Evolutionary conservation across 2,797 vertebrate genomes (phyloP).

Genomic region (Malacoraja senta): DNA sequence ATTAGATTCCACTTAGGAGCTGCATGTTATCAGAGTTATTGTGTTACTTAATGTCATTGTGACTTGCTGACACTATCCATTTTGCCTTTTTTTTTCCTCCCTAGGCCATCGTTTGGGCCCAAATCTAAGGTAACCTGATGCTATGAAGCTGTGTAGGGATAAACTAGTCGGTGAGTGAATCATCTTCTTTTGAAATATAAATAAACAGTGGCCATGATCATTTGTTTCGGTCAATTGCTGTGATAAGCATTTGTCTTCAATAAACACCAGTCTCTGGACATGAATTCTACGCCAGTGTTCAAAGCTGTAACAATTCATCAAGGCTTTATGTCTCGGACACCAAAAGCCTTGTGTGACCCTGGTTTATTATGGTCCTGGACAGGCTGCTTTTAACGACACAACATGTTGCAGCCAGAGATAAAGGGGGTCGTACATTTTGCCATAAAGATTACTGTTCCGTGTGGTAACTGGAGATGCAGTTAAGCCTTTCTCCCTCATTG

Average conservation of each 20-base stretch:
- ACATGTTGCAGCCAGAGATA: conserved; percentile 36
- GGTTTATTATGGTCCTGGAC: conserved; percentile 12
- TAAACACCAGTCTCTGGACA: not conserved
- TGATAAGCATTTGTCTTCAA: not conserved
- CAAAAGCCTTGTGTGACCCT: not conserved
- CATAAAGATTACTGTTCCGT: conserved; percentile 33
- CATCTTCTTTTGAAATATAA: conserved; percentile 44
- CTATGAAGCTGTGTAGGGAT: conserved; percentile 46
- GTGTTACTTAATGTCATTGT: conserved; percentile 26
- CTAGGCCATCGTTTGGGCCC: conserved; percentile 40
- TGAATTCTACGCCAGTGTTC: conserved; percentile 13
- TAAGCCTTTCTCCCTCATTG: not conserved
- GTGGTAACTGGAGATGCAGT: conserved; percentile 11
- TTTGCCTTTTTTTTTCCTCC: conserved; percentile 17
- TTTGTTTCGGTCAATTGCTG: not conserved
- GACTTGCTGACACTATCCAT: not conserved
- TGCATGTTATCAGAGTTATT: not conserved
- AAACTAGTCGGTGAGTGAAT: conserved; percentile 46
- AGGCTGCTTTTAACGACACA: conserved; percentile 39
- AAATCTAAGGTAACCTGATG: conserved; percentile 42
- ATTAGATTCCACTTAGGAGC: conserved; percentile 12
- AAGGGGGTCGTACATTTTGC: conserved; percentile 21
- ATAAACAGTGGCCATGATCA: conserved; percentile 22
- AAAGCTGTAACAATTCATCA: conserved; percentile 39
- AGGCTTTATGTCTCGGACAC: conserved; percentile 28